These are phyloP conservation scores for Tetragnatha versicolor DNA, from an alignment of 1,140 invertebrate species.

Conservation along the genomic window DNA sequence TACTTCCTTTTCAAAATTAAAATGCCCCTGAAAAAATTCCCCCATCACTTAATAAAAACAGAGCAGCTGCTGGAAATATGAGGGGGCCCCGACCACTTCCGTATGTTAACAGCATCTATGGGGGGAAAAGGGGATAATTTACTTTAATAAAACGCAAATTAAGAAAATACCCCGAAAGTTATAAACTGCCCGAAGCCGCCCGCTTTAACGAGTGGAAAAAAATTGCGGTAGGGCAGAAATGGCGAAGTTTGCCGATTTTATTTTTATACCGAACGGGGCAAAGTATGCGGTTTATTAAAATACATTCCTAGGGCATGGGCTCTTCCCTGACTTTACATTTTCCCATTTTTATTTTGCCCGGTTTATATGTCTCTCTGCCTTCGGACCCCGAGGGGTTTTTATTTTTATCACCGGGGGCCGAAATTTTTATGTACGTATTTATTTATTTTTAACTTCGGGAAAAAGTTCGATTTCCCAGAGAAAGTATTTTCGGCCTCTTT, in stretches of 20 bases:
- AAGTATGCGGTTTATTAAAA: conserved; percentile 13
- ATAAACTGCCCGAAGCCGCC: conserved; percentile 2
- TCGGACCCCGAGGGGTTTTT: background rate
- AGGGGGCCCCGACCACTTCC: too few species aligned
- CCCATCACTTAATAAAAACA: background rate
- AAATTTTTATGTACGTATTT: conserved; percentile 25
- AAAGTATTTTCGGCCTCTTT: conserved; percentile 6
- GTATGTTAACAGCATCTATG: too few species aligned
- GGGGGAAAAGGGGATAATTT: background rate
- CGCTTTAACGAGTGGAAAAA: background rate
- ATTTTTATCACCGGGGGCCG: background rate
- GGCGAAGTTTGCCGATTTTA: background rate
- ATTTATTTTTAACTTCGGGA: conserved; percentile 11
- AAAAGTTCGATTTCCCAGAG: conserved; percentile 10
- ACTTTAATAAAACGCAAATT: conserved; percentile 31
- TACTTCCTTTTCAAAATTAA: conserved; percentile 20
- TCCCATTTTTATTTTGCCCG: conserved; percentile 10
- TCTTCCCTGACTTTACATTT: conserved; percentile 10
- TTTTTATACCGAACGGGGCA: background rate
- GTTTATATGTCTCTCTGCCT: too few species aligned
- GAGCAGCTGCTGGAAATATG: background rate
- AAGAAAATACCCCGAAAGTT: background rate
- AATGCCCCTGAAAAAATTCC: background rate
- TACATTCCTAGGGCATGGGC: background rate
- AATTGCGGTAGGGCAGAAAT: too few species aligned